Evolutionary conservation across 2,113 vertebrate genomes (phyloP).

Genomic region (Brevimyrus niger): DNA sequence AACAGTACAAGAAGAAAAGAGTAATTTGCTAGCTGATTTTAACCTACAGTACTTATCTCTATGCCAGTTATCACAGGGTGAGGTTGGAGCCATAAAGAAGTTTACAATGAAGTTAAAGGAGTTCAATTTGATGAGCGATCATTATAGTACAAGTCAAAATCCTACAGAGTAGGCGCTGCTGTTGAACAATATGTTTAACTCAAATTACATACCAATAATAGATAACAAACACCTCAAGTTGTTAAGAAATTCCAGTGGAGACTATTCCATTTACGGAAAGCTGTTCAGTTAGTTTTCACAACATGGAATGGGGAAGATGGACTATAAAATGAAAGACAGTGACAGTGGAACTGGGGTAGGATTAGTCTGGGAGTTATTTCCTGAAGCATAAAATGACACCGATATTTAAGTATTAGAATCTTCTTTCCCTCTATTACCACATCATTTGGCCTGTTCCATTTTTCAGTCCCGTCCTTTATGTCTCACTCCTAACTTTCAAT

Average conservation of each 20-base stretch:
- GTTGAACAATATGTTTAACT: not conserved
- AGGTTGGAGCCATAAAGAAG: not conserved
- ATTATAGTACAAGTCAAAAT: not conserved
- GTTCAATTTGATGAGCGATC: not conserved
- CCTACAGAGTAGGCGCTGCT: not conserved
- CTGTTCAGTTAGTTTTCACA: not conserved
- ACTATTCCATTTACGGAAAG: not conserved
- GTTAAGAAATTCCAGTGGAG: not conserved
- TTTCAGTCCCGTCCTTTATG: not conserved
- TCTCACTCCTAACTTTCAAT: not conserved
- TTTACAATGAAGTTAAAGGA: not conserved
- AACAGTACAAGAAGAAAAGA: not conserved
- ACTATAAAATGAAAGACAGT: not conserved
- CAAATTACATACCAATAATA: not conserved
- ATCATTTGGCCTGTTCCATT: not conserved
- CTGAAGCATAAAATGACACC: not conserved
- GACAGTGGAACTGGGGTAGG: not conserved
- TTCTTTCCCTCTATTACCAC: not conserved
- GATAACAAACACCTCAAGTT: not conserved
- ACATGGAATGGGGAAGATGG: not conserved
- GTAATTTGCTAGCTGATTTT: not conserved
- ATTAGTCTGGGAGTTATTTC: not conserved
- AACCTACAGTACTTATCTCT: not conserved
- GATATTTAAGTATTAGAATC: not conserved
- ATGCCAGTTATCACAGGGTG: not conserved